Evolutionary conservation across 2,888 invertebrate genomes (phyloP).

Genomic region (Eilema griseolum): DNA sequence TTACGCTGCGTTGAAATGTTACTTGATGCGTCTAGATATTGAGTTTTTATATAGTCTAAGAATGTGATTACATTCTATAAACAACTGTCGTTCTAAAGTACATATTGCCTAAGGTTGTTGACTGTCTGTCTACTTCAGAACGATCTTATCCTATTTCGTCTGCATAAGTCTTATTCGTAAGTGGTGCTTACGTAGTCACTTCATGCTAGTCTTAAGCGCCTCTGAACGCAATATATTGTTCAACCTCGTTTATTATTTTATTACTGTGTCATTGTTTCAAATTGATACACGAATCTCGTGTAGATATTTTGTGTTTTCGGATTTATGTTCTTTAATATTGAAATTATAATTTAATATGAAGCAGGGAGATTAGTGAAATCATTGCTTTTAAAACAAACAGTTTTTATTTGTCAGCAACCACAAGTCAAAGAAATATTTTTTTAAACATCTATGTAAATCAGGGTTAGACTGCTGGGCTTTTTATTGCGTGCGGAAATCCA

Average conservation of each 20-base stretch:
- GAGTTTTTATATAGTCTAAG: too few species aligned
- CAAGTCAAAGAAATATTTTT: background rate
- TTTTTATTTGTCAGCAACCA: background rate
- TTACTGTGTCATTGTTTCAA: slow-evolving; percentile 12
- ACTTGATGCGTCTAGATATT: too few species aligned
- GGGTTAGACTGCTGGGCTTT: too few species aligned
- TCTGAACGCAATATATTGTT: slow-evolving; percentile 14
- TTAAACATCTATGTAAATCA: too few species aligned
- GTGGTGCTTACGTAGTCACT: slow-evolving; percentile 10
- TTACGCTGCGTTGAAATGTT: too few species aligned
- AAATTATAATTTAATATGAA: slow-evolving; percentile 8
- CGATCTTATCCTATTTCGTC: slow-evolving; percentile 2
- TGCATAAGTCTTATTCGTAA: background rate
- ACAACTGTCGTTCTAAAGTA: background rate
- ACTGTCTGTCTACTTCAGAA: background rate
- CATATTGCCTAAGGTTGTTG: background rate
- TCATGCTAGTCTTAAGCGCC: slow-evolving; percentile 11
- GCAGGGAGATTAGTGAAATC: background rate
- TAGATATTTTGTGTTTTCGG: slow-evolving; percentile 5
- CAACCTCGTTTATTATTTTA: slow-evolving; percentile 13
- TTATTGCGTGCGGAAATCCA: too few species aligned
- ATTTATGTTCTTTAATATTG: background rate
- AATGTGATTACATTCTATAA: background rate
- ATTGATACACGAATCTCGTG: slow-evolving; percentile 7
- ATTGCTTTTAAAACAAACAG: background rate